Percentiles rank a stretch among this genome's conserved stretches.
phyloP scores from a whole-genome alignment of 2,888 invertebrate genomes.

The Cheilosia vulpina region DNA sequence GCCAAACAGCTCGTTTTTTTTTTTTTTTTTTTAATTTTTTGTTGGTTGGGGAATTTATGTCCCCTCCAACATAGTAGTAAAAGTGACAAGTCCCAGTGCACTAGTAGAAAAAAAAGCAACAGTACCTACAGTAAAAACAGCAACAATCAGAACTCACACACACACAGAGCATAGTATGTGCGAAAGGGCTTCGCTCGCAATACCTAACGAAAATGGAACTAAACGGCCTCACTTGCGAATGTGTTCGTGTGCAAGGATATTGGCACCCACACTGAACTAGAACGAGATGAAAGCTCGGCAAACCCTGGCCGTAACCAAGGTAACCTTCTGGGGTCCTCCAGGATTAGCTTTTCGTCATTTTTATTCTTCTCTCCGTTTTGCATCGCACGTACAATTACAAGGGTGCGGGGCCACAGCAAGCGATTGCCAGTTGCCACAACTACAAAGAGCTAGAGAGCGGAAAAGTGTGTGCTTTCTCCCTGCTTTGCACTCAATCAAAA shows the following conservation, averaged over 20 bases:
- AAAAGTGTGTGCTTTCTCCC: constrained; percentile 51
- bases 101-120: constrained; percentile 64
- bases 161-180: constrained; percentile 4
- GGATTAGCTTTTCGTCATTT: constrained; percentile 75
- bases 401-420: background rate
- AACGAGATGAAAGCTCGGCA: constrained; percentile 78
- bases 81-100: constrained; percentile 61
- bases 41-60: background rate
- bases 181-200: background rate
- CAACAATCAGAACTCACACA: constrained; percentile 55
- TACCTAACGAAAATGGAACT: background rate
- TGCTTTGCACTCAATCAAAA: constrained; percentile 73
- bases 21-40: background rate
- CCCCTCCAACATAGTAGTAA: constrained; percentile 43
- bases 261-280: constrained; percentile 70
- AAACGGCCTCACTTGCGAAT: constrained; percentile 20
- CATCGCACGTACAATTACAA: background rate
- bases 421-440: constrained; percentile 54
- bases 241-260: constrained; percentile 43
- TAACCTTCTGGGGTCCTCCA: constrained; percentile 76
- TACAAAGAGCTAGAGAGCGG: constrained; percentile 37
- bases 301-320: constrained; percentile 77
- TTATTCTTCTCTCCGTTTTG: constrained; percentile 70
- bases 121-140: constrained; percentile 67
- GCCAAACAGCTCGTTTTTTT: constrained; percentile 39